Evolutionary conservation across 2,113 vertebrate species (phyloP), one percentile per base, ranked within the genome.

Genomic region (Solenodon paradoxus): DNA sequence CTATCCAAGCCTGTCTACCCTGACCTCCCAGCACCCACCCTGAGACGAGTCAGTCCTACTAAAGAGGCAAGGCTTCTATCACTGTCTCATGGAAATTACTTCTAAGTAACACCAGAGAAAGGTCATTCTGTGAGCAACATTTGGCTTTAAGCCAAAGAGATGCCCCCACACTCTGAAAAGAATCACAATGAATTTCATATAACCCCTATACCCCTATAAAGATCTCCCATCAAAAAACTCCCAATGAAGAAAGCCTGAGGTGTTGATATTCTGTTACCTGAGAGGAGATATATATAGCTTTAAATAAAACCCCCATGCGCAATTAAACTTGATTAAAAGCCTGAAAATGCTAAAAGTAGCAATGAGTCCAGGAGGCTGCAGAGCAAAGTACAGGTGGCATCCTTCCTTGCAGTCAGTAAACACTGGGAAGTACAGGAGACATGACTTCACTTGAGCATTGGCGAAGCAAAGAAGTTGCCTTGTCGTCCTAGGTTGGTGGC

Each of bases 401-500:
- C 57, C 0, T 63, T 97, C 90, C 64, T 59, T 92, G 97, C 59
- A 79, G 90, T 51, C 72, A 83, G 86, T 77, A 95, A 97, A 94
- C 0, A 9, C 78, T 47, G 64, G 88, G 49, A 83, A 11, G 19
- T 51, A 74, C 13, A 71, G 72, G 85, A 90, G 59, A 90, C 0
- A 7, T 20, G 71, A 2, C 93, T 88, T 98, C 93, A 99, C 93
- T 99, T 99, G 87, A 99, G 98, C 94, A 99, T 95, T 1, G 99
- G 99, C 90, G 99, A 99, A 59, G 99, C 98, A 97, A 99, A 99
- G 98, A 99, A 99, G 88, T 98, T 99, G 72, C 99, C 99, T 94
- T 99, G 99, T 61, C 98, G 99, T 93, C 98, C 96, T 89, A 99
- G 97, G 47, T 96, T 98, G 2, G 98, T 98, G 1, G 98, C 88